Base-by-base conservation (phyloP, 2,888 invertebrate species). In the Pyrrhia umbra region DNA sequence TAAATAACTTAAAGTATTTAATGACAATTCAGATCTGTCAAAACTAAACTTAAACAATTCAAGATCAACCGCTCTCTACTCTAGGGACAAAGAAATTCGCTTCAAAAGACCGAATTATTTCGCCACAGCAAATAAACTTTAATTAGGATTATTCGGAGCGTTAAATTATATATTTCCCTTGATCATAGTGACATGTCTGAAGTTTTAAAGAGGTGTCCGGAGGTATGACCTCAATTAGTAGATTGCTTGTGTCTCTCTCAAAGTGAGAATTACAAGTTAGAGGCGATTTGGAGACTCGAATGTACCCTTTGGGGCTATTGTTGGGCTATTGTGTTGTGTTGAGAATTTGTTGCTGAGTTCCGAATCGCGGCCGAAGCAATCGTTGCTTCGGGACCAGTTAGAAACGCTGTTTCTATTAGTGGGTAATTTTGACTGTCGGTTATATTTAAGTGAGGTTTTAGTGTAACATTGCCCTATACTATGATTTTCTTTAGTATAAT, bases 161-260 rank as follows among this genome's bases (percentile, higher is more conserved):
- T 72, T 55, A 73, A 72, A 68, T 72, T 72, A 68, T 67, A 67
- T 73, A 72, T 73, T 72, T 51, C 39, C 39, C 39, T 25, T 18
- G 54, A 61, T 61, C 58, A 62, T 67, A 47, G 55, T 46, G 37
- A 73, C 55, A 46, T 61, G 42, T 55, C 42, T 50, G n/a, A 52
- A 57, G 54, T 62, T 54, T 66, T 62, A 51, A 67, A 61, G 34
- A n/a, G 52, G 54, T 62, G 46, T 58, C 68, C 18, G 3, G 73
- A 56, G 62, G 72, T 68, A 57, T 55, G 34, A 40, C 55, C 61
- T 47, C 58, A 67, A 67, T 67, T 72, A 67, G 34, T 4, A 9
- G 25, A 20, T 2, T 6, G 27, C 20, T 50, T 27, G 46, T 46
- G 18, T 18, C 20, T 20, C 73, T 39, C 8, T 6, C 9, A 30